Evolutionary conservation across 2,113 vertebrate species (phyloP), one percentile per base, ranked within the genome.

Genomic region (Lethenteron camtschaticum): DNA sequence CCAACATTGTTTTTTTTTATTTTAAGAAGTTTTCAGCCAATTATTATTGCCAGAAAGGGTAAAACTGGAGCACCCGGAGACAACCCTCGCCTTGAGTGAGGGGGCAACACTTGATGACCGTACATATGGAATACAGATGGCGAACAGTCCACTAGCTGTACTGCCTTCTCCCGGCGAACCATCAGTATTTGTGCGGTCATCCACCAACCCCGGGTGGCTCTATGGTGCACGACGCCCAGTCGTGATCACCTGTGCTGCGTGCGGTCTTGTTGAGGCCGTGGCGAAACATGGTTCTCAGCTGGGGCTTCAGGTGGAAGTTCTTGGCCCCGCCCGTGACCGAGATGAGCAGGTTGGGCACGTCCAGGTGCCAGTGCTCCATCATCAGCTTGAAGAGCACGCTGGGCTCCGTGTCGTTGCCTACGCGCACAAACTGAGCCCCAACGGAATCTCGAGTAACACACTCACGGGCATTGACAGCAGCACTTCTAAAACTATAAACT

Each of bases 321-420:
- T 95, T 97, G 72, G 90, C 90, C 68, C 92, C 94, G 0, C 92
- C 94, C 0, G 90, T 96, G 75, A 99, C 90, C 0, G 92, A 99
- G 80, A 99, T 95, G 76, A 99, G 83, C 68, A 97, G 83, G 77
- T 86, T 96, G 69, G 94, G 94, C 1, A 82, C 76, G 0, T 82
- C 79, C 0, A 99, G 84, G 9, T 84, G 82, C 94, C 94, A 99
- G 69, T 88, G 82, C 55, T 87, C 81, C 1, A 85, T 99, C 83
- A 99, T 81, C 71, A 99, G 80, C 69, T 82, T 74, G 78, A 89
- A 97, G 72, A 96, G 80, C 56, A 78, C 60, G 3, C 80, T 76
- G 3, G 87, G 77, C 1, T 78, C 76, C 0, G 87, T 90, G 71
- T 88, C 86, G 2, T 81, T 78, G 57, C 91, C 91, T 68, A 92